Percentiles rank a stretch among this genome's conserved stretches.
Evolutionary conservation across 2,888 invertebrate genomes (phyloP).

Genomic region (Gari tellinella): DNA sequence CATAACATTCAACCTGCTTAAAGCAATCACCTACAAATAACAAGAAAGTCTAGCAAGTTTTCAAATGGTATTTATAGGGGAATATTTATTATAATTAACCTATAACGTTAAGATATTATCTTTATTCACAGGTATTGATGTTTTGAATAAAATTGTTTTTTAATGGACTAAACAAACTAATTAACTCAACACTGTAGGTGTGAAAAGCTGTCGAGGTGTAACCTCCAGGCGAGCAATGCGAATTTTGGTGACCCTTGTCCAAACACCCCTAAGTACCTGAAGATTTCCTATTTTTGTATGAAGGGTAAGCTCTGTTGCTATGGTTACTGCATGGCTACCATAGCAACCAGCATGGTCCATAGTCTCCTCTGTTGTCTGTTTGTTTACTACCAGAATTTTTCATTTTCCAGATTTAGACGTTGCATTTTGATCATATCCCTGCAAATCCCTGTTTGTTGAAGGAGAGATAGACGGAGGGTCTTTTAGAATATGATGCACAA

Average conservation of each 20-base stretch:
- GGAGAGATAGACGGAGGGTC: no score
- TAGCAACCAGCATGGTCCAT: slow-evolving; percentile 51
- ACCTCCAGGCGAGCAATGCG: slow-evolving; percentile 53
- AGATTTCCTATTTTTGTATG: slow-evolving; percentile 68
- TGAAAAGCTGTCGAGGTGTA: slow-evolving; percentile 45
- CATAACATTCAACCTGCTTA: no score
- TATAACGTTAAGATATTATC: background rate
- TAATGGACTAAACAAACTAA: background rate
- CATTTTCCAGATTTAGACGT: background rate
- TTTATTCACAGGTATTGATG: slow-evolving; percentile 2
- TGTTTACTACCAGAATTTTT: no score
- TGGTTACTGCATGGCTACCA: slow-evolving; percentile 31
- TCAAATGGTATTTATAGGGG: no score
- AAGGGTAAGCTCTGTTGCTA: slow-evolving; percentile 51
- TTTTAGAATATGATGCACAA: no score
- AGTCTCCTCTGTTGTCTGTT: background rate
- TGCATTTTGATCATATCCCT: no score
- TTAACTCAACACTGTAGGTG: slow-evolving; percentile 44
- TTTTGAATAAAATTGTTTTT: background rate
- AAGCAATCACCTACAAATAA: no score
- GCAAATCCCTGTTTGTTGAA: no score
- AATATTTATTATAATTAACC: no score
- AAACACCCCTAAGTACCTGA: slow-evolving; percentile 73
- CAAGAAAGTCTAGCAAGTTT: no score
- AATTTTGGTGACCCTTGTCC: slow-evolving; percentile 73